Percentiles rank a stretch among this genome's conserved stretches.
These are phyloP conservation scores for Tachysurus vachellii DNA, from an alignment of 2,113 vertebrate species.

Conservation along the genomic window DNA sequence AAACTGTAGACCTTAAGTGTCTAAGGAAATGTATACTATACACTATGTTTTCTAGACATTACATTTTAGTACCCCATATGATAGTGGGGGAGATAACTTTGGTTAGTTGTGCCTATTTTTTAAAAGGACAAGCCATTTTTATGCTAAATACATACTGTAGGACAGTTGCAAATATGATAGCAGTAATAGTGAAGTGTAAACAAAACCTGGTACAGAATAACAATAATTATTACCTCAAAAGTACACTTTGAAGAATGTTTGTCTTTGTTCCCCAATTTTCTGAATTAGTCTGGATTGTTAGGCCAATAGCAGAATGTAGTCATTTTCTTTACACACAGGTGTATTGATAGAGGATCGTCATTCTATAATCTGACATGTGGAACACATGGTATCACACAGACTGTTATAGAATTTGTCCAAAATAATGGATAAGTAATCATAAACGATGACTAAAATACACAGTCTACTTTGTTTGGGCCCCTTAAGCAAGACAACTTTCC, in stretches of 20 bases:
- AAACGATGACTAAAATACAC: background rate
- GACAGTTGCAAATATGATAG: background rate
- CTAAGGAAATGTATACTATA: no score
- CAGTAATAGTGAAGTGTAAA: background rate
- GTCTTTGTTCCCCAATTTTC: background rate
- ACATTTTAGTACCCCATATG: no score
- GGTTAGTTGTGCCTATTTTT: no score
- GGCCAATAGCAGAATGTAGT: background rate
- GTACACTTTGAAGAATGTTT: background rate
- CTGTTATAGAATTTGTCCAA: background rate
- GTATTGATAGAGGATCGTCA: background rate
- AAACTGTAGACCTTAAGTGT: no score
- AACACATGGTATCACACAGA: background rate
- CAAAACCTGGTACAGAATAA: background rate
- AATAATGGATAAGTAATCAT: background rate
- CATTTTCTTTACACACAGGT: background rate
- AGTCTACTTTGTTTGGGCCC: background rate
- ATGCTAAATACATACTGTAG: background rate
- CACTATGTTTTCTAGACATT: no score
- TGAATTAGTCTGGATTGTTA: background rate
- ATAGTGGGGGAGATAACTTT: no score
- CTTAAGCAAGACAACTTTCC: slow-evolving; percentile 7
- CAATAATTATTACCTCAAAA: background rate
- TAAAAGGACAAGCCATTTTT: background rate
- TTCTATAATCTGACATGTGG: background rate